phyloP scores from a whole-genome alignment of 2,888 invertebrate species.

The Danaus chrysippus region DNA sequence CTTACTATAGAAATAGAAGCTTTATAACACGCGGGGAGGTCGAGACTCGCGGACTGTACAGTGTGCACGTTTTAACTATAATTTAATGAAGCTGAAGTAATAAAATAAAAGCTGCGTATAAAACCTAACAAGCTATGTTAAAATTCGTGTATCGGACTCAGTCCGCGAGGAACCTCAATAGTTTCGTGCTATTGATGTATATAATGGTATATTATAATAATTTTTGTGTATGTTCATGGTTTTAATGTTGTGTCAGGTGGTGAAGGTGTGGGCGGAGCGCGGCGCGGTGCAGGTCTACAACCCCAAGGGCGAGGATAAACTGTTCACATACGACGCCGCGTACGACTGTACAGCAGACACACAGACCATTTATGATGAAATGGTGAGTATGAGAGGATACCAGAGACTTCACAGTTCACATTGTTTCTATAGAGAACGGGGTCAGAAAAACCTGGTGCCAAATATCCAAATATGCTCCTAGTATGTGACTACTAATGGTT shows the following conservation, averaged over 20 bases:
- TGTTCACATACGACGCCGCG: slow-evolving; percentile 98
- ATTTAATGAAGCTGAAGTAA: too few relatives aligned
- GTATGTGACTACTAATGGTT: too few relatives aligned
- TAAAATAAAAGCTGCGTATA: too few relatives aligned
- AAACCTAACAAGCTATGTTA: too few relatives aligned
- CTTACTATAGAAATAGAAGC: too few relatives aligned
- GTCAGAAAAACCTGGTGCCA: neutral
- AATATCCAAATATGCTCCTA: too few relatives aligned
- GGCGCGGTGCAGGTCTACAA: slow-evolving; percentile 95
- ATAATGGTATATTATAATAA: neutral
- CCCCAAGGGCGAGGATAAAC: slow-evolving; percentile 92
- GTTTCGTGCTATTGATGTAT: neutral
- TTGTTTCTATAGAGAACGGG: neutral
- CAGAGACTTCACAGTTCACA: neutral
- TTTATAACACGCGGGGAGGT: too few relatives aligned
- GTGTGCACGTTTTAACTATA: too few relatives aligned
- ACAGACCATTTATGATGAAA: slow-evolving; percentile 96
- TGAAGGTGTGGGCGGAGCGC: slow-evolving; percentile 90
- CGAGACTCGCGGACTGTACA: too few relatives aligned
- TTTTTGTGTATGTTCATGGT: neutral
- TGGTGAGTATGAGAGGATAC: slow-evolving; percentile 69
- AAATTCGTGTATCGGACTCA: too few relatives aligned
- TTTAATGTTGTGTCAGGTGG: slow-evolving; percentile 72
- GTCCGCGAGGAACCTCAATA: too few relatives aligned
- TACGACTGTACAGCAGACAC: slow-evolving; percentile 95